Evolutionary conservation across 2,113 vertebrate genomes (phyloP).

Genomic region (Vanacampus margaritifer): DNA sequence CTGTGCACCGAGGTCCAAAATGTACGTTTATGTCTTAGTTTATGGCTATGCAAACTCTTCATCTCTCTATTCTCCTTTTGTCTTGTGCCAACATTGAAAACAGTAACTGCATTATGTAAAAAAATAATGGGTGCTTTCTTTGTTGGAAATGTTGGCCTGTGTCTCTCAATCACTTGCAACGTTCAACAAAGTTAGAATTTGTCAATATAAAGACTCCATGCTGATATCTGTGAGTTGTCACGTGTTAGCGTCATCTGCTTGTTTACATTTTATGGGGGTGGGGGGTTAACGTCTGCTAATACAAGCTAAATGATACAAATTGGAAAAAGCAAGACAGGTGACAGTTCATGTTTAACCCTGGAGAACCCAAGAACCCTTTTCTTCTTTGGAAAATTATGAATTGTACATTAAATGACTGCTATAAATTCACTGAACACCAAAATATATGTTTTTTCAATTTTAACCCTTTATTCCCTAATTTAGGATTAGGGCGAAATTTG

Average conservation of each 20-base stretch:
- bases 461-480: too few relatives aligned
- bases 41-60: constrained; percentile 75
- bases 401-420: too few relatives aligned
- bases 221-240: constrained; percentile 51
- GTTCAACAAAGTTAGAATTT: constrained; percentile 47
- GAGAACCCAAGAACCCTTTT: too few relatives aligned
- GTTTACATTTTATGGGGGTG: constrained; percentile 25
- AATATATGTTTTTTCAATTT: too few relatives aligned
- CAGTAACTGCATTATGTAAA: constrained; percentile 55
- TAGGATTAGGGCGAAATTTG: too few relatives aligned
- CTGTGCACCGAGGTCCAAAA: constrained; percentile 44
- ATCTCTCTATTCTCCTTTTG: constrained; percentile 27
- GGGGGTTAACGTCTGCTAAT: constrained; percentile 7
- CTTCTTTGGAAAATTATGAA: too few relatives aligned
- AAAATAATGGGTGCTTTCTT: constrained; percentile 49
- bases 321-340: constrained; percentile 8
- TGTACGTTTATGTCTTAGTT: constrained; percentile 60
- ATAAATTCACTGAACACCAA: too few relatives aligned
- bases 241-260: constrained; percentile 37
- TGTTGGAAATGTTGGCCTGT: constrained; percentile 50
- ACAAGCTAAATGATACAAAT: constrained; percentile 24
- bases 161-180: constrained; percentile 49
- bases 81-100: constrained; percentile 47
- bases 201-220: constrained; percentile 50
- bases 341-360: not conserved